Percentiles rank a stretch among this genome's conserved stretches.
phyloP scores from a whole-genome alignment of 2,113 vertebrate genomes.

The Phrynosoma blainvillii region DNA sequence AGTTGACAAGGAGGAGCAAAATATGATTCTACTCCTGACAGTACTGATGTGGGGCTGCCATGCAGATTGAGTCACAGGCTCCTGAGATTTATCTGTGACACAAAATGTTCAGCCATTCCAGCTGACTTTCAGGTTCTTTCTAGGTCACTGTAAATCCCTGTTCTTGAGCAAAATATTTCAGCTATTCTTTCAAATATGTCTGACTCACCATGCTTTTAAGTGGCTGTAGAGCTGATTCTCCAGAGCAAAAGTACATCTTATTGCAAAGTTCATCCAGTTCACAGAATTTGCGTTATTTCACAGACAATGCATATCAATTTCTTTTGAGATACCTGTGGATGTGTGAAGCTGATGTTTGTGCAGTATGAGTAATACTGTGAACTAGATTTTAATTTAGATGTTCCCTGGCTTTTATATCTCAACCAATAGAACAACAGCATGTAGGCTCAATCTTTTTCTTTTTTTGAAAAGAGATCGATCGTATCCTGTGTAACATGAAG shows the following conservation, averaged over 20 bases:
- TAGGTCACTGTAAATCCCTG: background rate
- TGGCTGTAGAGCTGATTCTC: background rate
- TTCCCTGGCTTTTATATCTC: background rate
- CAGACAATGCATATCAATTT: background rate
- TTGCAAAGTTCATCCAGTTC: background rate
- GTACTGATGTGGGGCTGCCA: background rate
- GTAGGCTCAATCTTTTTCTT: too few species aligned
- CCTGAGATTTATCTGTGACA: background rate
- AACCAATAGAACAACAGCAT: background rate
- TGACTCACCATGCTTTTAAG: background rate
- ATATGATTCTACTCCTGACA: background rate
- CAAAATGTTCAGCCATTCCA: background rate
- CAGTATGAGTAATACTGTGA: background rate
- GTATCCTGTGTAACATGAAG: background rate
- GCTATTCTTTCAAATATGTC: background rate
- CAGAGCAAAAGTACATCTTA: background rate
- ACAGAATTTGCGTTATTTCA: background rate
- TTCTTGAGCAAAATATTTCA: background rate
- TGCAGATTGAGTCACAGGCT: background rate
- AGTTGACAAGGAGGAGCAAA: too few species aligned
- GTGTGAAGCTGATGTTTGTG: background rate
- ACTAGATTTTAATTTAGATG: background rate
- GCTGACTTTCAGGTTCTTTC: background rate
- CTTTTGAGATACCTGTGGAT: background rate
- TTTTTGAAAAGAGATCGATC: background rate